These are phyloP conservation scores for Drosophila subquinaria DNA, from an alignment of 2,888 invertebrate genomes.

Conservation along the genomic window DNA sequence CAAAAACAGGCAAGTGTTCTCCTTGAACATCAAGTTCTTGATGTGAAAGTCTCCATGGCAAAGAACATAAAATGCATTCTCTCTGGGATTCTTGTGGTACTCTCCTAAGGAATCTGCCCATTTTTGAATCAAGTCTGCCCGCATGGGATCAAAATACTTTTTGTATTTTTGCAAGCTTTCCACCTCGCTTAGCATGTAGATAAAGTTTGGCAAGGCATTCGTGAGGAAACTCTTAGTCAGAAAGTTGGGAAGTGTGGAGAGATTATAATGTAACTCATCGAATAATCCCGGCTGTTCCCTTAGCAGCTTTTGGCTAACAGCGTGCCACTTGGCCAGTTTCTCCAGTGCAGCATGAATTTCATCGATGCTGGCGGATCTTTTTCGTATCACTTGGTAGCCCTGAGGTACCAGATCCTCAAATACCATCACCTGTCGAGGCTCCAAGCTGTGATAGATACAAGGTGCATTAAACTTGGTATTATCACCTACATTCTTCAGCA, in stretches of 20 bases:
- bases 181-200: conserved; percentile 47
- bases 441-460: conserved; percentile 56
- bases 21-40: conserved; percentile 73
- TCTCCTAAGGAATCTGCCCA: conserved; percentile 36
- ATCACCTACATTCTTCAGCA: conserved; percentile 60
- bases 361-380: conserved; percentile 19
- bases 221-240: conserved; percentile 41
- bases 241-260: conserved; percentile 35
- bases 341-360: conserved; percentile 25
- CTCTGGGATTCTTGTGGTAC: conserved; percentile 45
- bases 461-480: conserved; percentile 38
- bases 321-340: conserved; percentile 72
- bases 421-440: conserved; percentile 37
- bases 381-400: conserved; percentile 37
- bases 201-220: conserved; percentile 56
- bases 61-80: conserved; percentile 60
- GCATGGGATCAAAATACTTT: conserved; percentile 52
- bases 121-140: conserved; percentile 33
- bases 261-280: conserved; percentile 17
- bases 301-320: conserved; percentile 30
- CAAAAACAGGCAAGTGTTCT: conserved; percentile 60
- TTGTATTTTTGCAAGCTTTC: conserved; percentile 50
- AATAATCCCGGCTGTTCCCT: conserved; percentile 27
- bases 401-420: conserved; percentile 36
- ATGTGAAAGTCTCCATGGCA: conserved; percentile 76